These are phyloP conservation scores for Andricus grossulariae DNA, from an alignment of 1,140 invertebrate genomes.

Conservation along the genomic window DNA sequence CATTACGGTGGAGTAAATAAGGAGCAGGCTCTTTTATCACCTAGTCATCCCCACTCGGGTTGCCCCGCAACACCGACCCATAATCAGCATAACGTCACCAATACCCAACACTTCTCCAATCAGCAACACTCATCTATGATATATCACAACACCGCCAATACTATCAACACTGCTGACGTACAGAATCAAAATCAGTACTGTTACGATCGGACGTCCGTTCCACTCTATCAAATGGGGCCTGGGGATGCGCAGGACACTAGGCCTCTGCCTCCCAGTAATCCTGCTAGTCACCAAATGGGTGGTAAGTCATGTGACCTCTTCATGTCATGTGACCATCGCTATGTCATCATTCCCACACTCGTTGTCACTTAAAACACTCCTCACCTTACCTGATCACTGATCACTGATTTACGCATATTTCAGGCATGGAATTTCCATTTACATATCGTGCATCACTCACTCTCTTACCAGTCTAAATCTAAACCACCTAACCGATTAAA, in stretches of 20 bases:
- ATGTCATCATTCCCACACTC: slow-evolving; percentile 51
- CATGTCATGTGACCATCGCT: slow-evolving; percentile 73
- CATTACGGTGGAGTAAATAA: slow-evolving; percentile 73
- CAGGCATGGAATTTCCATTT: slow-evolving; percentile 13
- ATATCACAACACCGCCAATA: slow-evolving; percentile 74
- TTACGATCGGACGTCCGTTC: slow-evolving; percentile 78
- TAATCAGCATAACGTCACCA: slow-evolving; percentile 73
- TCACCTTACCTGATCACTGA: background rate
- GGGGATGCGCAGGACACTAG: slow-evolving; percentile 75
- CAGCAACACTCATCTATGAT: slow-evolving; percentile 76
- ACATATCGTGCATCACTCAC: background rate
- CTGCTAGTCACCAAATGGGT: slow-evolving; percentile 77
- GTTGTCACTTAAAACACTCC: slow-evolving; percentile 23
- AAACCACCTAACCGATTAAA: slow-evolving; percentile 7
- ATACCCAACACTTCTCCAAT: slow-evolving; percentile 73
- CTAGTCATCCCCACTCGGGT: slow-evolving; percentile 76
- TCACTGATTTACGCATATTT: slow-evolving; percentile 17
- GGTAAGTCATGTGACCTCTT: slow-evolving; percentile 78
- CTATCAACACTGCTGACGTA: slow-evolving; percentile 70
- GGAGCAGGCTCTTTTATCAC: slow-evolving; percentile 74
- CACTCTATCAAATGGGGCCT: slow-evolving; percentile 76
- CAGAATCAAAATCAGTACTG: slow-evolving; percentile 77
- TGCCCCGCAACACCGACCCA: slow-evolving; percentile 68
- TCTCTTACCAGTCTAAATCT: background rate
- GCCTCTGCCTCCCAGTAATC: slow-evolving; percentile 71